phyloP scores from a whole-genome alignment of 1,140 invertebrate genomes.

The Tetragnatha versicolor region DNA sequence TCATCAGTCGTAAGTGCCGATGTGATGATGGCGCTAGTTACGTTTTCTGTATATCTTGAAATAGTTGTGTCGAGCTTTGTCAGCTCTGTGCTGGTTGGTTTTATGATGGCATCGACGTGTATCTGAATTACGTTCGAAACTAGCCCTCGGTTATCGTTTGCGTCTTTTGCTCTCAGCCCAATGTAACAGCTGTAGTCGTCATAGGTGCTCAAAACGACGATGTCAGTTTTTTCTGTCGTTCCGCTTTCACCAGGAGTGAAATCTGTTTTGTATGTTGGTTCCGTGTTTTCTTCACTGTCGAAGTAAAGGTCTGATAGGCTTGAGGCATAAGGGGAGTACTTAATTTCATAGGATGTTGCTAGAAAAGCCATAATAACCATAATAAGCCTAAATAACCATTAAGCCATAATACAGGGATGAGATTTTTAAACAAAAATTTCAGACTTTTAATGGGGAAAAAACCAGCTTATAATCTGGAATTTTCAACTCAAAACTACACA shows the following conservation, averaged over 20 bases:
- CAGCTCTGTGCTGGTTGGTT: not conserved
- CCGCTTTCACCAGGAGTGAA: not conserved
- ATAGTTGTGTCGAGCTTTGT: not conserved
- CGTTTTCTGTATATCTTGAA: not conserved
- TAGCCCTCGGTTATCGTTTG: not conserved
- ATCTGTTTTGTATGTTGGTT: not conserved
- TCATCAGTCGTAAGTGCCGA: not conserved
- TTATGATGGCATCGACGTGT: conserved; percentile 3
- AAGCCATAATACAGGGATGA: not conserved
- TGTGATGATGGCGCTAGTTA: not conserved
- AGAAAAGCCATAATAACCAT: conserved; percentile 7
- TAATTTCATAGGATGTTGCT: conserved; percentile 38
- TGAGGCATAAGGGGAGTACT: not conserved
- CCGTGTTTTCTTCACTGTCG: not conserved
- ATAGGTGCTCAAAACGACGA: not conserved
- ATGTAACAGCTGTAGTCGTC: not conserved
- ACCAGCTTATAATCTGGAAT: no score
- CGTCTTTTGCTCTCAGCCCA: conserved; percentile 18
- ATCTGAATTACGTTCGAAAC: conserved; percentile 38
- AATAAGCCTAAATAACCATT: not conserved
- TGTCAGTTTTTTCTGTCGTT: not conserved
- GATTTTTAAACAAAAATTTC: no score
- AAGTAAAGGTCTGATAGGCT: conserved; percentile 7
- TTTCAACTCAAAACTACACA: no score
- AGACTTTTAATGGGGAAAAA: no score